Evolutionary conservation across 2,888 invertebrate species (phyloP).

Genomic region (Macaria liturata): DNA sequence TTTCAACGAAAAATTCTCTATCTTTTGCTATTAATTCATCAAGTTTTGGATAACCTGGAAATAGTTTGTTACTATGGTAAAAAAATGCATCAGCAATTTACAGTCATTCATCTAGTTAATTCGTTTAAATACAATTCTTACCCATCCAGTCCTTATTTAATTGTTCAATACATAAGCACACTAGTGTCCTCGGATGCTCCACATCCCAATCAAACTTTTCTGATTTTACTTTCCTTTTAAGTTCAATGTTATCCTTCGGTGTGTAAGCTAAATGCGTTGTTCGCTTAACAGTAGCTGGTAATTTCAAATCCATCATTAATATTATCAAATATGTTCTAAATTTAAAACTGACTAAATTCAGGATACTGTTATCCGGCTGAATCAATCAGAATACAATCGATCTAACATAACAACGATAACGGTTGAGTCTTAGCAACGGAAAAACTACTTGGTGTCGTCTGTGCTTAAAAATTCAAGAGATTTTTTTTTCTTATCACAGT

Average conservation of each 20-base stretch:
- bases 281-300: conserved; percentile 64
- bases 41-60: conserved; percentile 61
- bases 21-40: conserved; percentile 68
- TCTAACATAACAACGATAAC: no score
- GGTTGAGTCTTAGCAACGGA: no score
- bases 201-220: conserved; percentile 81
- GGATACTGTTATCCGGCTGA: no score
- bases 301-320: conserved; percentile 45
- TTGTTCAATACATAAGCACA: conserved; percentile 72
- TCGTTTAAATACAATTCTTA: conserved; percentile 32
- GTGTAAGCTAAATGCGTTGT: conserved; percentile 73
- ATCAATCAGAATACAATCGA: no score
- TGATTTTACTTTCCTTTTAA: conserved; percentile 65
- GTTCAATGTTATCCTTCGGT: conserved; percentile 61
- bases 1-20: conserved; percentile 68
- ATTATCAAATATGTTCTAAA: no score
- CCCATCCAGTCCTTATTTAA: conserved; percentile 75
- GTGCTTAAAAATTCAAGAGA: no score
- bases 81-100: no score
- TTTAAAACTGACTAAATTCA: no score
- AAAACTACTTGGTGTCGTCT: no score
- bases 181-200: conserved; percentile 71
- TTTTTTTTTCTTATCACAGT: no score
- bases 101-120: no score
- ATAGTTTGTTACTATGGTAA: not conserved